Percentiles rank a stretch among this genome's conserved stretches.
These are phyloP conservation scores for Thaleichthys pacificus DNA, from an alignment of 2,797 vertebrate species.

Conservation along the genomic window DNA sequence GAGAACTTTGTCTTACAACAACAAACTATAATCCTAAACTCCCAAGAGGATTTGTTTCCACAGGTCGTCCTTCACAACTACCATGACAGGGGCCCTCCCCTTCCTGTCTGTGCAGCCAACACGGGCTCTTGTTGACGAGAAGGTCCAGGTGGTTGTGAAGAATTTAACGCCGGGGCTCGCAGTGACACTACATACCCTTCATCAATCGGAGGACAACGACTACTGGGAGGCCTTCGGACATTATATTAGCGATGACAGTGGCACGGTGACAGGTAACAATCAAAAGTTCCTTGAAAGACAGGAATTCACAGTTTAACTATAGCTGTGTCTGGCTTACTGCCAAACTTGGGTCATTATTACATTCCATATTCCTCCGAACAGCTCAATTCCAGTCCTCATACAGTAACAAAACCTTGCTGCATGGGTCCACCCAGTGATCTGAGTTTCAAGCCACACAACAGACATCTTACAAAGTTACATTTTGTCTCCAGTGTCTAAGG, in stretches of 20 bases:
- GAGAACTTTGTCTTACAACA: too few relatives aligned
- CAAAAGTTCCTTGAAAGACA: not conserved
- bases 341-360: not conserved
- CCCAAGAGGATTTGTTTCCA: not conserved
- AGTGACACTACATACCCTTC: conserved; percentile 56
- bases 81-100: conserved; percentile 19
- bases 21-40: not conserved
- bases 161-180: conserved; percentile 45
- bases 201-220: conserved; percentile 54
- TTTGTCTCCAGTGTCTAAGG: conserved; percentile 34
- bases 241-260: conserved; percentile 55
- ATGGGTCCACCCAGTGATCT: too few relatives aligned
- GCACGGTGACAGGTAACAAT: conserved; percentile 53
- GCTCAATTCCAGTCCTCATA: too few relatives aligned
- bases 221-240: conserved; percentile 67
- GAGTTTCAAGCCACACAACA: not conserved
- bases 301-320: not conserved
- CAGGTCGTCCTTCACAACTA: conserved; percentile 19
- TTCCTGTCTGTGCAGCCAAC: conserved; percentile 48
- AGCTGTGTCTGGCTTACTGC: not conserved
- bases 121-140: conserved; percentile 60
- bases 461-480: too few relatives aligned
- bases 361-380: too few relatives aligned
- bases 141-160: conserved; percentile 49
- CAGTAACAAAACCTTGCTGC: too few relatives aligned